phyloP scores from a whole-genome alignment of 2,888 invertebrate species.

The Agonopterix heracliana region DNA sequence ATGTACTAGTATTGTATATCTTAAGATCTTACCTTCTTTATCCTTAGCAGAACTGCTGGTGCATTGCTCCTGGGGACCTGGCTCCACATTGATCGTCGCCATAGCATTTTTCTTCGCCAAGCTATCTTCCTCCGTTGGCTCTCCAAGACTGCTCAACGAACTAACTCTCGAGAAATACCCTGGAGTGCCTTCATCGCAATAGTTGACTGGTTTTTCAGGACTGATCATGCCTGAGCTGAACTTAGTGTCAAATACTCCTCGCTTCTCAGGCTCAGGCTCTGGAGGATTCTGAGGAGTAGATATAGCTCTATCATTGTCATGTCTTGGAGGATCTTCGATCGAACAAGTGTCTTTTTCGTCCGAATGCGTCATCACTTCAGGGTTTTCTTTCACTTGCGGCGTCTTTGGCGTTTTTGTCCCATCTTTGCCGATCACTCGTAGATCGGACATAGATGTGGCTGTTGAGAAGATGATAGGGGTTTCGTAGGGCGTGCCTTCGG shows the following conservation, averaged over 20 bases:
- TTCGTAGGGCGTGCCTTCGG: constrained; percentile 92
- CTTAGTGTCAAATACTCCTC: constrained; percentile 61
- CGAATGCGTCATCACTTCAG: constrained; percentile 67
- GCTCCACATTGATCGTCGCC: constrained; percentile 60
- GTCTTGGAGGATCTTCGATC: constrained; percentile 62
- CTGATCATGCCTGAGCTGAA: constrained; percentile 83
- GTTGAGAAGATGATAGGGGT: constrained; percentile 90
- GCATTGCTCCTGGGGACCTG: constrained; percentile 43
- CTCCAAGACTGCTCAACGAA: constrained; percentile 76
- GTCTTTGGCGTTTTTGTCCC: constrained; percentile 36
- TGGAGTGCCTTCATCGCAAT: constrained; percentile 92
- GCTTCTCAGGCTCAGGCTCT: constrained; percentile 41
- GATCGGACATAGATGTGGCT: constrained; percentile 92
- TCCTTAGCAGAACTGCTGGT: constrained; percentile 52
- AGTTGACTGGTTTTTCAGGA: constrained; percentile 87
- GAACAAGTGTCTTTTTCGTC: constrained; percentile 70
- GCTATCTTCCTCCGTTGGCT: constrained; percentile 65
- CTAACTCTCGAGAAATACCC: constrained; percentile 84
- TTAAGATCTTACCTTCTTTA: constrained; percentile 54
- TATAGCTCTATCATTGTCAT: constrained; percentile 62
- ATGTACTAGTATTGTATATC: neutral
- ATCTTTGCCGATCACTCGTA: constrained; percentile 77
- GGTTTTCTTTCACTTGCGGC: constrained; percentile 51
- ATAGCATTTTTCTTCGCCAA: constrained; percentile 64
- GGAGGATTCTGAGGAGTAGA: constrained; percentile 39